These are phyloP conservation scores for Ceyx margarethae DNA, from an alignment of 2,113 vertebrate genomes.

Conservation along the genomic window DNA sequence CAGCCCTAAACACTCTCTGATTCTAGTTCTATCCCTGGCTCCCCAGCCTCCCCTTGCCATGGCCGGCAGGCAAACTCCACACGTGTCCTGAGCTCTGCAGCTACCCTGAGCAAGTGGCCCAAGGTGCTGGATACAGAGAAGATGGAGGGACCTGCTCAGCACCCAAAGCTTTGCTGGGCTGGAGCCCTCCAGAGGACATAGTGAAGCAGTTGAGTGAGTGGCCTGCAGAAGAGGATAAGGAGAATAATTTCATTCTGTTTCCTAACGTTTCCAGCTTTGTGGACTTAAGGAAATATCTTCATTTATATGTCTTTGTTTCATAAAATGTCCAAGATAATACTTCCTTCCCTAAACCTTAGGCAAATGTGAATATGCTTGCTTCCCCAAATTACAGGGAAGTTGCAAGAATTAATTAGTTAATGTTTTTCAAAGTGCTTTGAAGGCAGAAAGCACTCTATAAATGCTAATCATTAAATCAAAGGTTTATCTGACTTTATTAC, in stretches of 20 bases:
- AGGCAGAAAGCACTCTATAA: conserved; percentile 55
- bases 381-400: conserved; percentile 49
- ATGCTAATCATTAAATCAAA: conserved; percentile 70
- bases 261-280: not conserved
- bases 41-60: not conserved
- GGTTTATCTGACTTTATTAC: conserved; percentile 63
- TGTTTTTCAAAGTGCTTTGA: conserved; percentile 58
- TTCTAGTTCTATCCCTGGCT: not conserved
- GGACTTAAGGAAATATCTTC: not conserved
- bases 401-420: conserved; percentile 65
- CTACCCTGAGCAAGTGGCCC: rapidly evolving
- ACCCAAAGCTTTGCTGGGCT: not conserved
- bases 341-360: not conserved
- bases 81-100: rapidly evolving
- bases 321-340: conserved; percentile 5
- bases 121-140: not conserved
- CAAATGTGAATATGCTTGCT: conserved; percentile 2
- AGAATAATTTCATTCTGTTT: not conserved
- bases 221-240: not conserved
- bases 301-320: conserved; percentile 2
- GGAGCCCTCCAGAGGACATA: not conserved
- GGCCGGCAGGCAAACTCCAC: not conserved
- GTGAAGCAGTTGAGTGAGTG: not conserved
- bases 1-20: too few relatives aligned
- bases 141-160: not conserved